Base-by-base conservation (phyloP, 2,888 invertebrate species). In the Chaitophorus viminalis region DNA sequence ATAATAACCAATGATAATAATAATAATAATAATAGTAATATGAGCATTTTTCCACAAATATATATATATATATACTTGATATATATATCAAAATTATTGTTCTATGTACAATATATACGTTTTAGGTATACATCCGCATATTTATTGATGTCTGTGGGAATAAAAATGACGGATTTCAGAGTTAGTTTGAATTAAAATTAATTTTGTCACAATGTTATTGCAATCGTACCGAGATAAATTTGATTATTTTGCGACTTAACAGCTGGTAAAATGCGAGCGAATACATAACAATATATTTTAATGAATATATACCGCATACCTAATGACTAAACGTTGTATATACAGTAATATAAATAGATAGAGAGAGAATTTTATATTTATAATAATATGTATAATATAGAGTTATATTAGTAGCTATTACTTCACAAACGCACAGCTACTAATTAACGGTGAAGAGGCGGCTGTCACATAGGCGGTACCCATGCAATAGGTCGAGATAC, bases 31-130 rank as follows among this genome's bases (percentile, higher is more conserved):
- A 79, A 65, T 82, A 82, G 70, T 82, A 70, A 83, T 75, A 83
- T 83, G 83, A 83, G 83, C 83, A 75, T 75, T 83, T 83, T 60
- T 83, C 29, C 75, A 29, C 60, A 36, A 83, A 39, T 36, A 60
- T 29, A 29, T 29, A 70, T 29, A n/a, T n/a, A n/a, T n/a, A n/a
- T 17, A 70, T 29, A 70, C 31, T 70, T 3, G 17, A 29, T 68
- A 68, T 29, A 70, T 6, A 60, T 25, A 25, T 60, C 21, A 25
- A 60, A 60, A 60, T 2, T 46, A 14, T 46, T 60, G 60, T 60
- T 25, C 8, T 60, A 60, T 60, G 60, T 60, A 60, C 60, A 60
- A 60, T 25, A 25, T 60, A 60, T 60, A 60, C 3, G 4, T 60
- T 60, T 4, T 54, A 54, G 6, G 21, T 9, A 60, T 25, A 25